Evolutionary conservation across 2,113 vertebrate genomes (phyloP).

Genomic region (Alligator mississippiensis): DNA sequence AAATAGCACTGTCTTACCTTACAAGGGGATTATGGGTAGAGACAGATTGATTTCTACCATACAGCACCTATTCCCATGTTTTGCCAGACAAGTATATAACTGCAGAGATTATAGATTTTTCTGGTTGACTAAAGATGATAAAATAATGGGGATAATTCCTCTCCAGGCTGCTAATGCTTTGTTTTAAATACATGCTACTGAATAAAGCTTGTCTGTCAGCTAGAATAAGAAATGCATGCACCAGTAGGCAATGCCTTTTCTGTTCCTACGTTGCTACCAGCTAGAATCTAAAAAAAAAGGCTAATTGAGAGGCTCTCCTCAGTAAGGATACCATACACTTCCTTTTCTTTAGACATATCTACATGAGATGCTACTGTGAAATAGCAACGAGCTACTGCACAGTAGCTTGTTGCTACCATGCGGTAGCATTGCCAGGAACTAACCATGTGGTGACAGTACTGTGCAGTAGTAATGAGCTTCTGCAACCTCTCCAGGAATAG

Average conservation of each 20-base stretch:
- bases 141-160: background rate
- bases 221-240: background rate
- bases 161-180: background rate
- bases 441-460: background rate
- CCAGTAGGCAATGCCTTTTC: background rate
- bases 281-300: background rate
- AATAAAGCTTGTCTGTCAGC: background rate
- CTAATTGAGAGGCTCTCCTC: background rate
- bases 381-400: background rate
- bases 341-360: background rate
- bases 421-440: background rate
- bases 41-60: background rate
- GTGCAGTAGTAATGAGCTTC: too few relatives aligned
- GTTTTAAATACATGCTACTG: background rate
- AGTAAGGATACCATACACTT: background rate
- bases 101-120: background rate
- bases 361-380: background rate
- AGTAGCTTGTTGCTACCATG: background rate
- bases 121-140: background rate
- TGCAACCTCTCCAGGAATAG: background rate
- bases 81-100: background rate
- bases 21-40: too few relatives aligned
- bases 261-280: background rate
- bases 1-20: background rate
- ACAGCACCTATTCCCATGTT: background rate